Conservation (phyloP, 2,797 vertebrate genomes). For the Erithacus rubecula region DNA sequence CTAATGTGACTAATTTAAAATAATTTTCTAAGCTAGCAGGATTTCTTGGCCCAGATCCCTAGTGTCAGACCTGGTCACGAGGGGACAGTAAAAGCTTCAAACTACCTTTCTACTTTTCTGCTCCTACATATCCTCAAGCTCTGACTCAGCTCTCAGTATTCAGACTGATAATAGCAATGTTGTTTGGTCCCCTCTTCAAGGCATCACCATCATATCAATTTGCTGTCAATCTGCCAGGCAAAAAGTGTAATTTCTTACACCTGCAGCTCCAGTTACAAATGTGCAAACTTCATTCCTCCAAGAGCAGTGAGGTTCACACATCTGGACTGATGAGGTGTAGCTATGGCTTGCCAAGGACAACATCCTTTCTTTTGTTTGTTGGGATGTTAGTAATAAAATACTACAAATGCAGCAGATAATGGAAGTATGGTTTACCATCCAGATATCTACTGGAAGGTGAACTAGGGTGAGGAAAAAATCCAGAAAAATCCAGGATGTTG, state of each 20-base stretch:
- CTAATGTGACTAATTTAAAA: neutral
- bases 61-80: neutral
- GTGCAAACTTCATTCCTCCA: neutral
- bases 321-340: neutral
- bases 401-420: neutral
- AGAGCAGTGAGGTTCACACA: neutral
- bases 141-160: neutral
- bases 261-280: neutral
- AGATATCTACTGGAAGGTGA: neutral
- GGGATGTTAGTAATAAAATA: neutral
- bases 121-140: neutral
- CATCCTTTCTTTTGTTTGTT: neutral
- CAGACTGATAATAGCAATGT: neutral
- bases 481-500: neutral
- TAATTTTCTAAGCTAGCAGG: neutral
- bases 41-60: neutral
- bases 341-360: neutral
- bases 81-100: neutral
- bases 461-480: neutral
- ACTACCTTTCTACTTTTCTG: neutral
- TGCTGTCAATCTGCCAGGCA: neutral
- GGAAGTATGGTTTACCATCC: neutral
- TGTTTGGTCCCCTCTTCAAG: neutral
- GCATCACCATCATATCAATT: neutral
- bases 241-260: neutral